phyloP scores from a whole-genome alignment of 35 echinoderm and acorn worm species.

The Heliocidaris erythrogramma region DNA sequence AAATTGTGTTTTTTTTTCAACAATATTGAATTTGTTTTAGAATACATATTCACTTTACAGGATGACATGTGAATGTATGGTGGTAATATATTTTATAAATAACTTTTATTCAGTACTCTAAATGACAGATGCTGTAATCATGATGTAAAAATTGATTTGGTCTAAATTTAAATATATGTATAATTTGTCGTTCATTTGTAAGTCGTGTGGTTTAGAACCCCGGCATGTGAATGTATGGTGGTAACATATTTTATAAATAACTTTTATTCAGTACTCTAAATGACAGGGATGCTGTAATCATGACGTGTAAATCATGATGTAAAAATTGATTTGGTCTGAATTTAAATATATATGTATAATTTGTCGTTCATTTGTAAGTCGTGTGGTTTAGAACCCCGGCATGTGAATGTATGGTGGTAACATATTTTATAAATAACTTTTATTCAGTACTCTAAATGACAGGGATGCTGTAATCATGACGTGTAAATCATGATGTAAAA shows the following conservation, averaged over 20 bases:
- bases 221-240: background rate
- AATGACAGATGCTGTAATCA: background rate
- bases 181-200: background rate
- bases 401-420: background rate
- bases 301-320: background rate
- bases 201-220: no score
- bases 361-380: background rate
- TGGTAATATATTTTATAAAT: background rate
- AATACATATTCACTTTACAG: background rate
- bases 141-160: background rate
- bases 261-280: background rate
- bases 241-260: background rate
- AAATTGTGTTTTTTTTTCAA: no score
- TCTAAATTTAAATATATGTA: background rate
- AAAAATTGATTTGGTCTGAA: background rate
- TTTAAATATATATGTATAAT: background rate
- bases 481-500: background rate
- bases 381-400: no score
- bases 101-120: background rate
- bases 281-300: background rate
- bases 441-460: background rate
- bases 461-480: background rate
- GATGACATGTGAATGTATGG: background rate
- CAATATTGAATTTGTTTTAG: background rate
- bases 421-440: background rate